Evolutionary conservation across 2,888 invertebrate species (phyloP).

Genomic region (Andricus curvator): DNA sequence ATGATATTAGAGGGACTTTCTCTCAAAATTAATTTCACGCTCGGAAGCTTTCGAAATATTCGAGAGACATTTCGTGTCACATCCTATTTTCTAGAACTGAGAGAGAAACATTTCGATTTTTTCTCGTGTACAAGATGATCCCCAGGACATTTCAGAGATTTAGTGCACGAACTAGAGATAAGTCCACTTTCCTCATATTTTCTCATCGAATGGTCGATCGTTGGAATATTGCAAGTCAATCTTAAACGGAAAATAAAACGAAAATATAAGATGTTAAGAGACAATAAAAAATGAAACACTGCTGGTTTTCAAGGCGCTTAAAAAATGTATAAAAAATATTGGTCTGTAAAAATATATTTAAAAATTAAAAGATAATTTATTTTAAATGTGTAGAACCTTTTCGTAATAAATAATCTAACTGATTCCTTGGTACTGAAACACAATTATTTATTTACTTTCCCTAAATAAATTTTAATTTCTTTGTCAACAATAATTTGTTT

Average conservation of each 20-base stretch:
- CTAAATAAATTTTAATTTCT: too few relatives aligned
- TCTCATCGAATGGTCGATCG: background rate
- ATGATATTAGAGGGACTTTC: background rate
- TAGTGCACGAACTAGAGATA: constrained; percentile 4
- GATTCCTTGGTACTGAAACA: too few relatives aligned
- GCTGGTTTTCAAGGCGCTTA: too few relatives aligned
- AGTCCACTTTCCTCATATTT: constrained; percentile 15
- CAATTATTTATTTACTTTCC: too few relatives aligned
- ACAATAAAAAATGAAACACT: too few relatives aligned
- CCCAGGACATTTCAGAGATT: constrained; percentile 6
- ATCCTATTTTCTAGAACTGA: background rate
- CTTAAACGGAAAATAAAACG: background rate
- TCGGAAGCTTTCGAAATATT: background rate
- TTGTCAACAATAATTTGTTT: too few relatives aligned
- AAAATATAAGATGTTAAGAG: too few relatives aligned
- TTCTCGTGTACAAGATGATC: background rate
- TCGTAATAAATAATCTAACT: too few relatives aligned
- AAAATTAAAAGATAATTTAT: too few relatives aligned
- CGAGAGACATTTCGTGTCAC: background rate
- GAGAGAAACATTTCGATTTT: constrained; percentile 11
- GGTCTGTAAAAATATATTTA: too few relatives aligned
- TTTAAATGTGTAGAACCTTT: too few relatives aligned
- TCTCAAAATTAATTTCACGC: constrained; percentile 18
- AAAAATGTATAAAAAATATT: too few relatives aligned
- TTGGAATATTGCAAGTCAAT: background rate